Percentiles rank a stretch among this genome's conserved stretches.
Conservation (phyloP, 2,888 invertebrate species). For the Aproaerema taeniolella region DNA sequence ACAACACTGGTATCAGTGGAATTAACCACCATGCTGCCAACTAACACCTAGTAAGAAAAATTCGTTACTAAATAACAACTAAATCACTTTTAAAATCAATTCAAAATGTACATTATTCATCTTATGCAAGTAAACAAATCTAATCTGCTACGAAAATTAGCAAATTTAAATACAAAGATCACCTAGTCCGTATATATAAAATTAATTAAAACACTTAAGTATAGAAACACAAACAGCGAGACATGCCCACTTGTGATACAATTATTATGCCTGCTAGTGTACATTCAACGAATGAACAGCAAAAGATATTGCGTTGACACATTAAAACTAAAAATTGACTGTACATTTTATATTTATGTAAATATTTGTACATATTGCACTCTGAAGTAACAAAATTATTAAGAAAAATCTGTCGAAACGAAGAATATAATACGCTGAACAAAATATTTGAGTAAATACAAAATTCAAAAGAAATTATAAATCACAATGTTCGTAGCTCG, state of each 20-base stretch:
- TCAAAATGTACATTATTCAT: slow-evolving; percentile 75
- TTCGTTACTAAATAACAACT: slow-evolving; percentile 76
- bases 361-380: slow-evolving; percentile 87
- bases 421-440: slow-evolving; percentile 65
- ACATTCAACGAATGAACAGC: slow-evolving; percentile 66
- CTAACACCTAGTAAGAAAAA: slow-evolving; percentile 64
- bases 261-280: slow-evolving; percentile 70
- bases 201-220: slow-evolving; percentile 74
- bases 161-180: slow-evolving; percentile 75
- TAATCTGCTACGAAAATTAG: slow-evolving; percentile 77
- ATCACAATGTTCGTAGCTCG: slow-evolving; percentile 75
- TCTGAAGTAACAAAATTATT: slow-evolving; percentile 77
- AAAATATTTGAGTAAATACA: slow-evolving; percentile 60
- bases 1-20: slow-evolving; percentile 57
- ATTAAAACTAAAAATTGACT: slow-evolving; percentile 76
- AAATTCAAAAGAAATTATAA: slow-evolving; percentile 47
- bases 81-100: slow-evolving; percentile 76
- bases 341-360: slow-evolving; percentile 76
- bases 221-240: slow-evolving; percentile 66
- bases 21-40: slow-evolving; percentile 56
- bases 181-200: slow-evolving; percentile 72
- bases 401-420: slow-evolving; percentile 66
- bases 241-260: slow-evolving; percentile 63
- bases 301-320: slow-evolving; percentile 70
- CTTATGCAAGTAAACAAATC: slow-evolving; percentile 72